Evolutionary conservation across 2,797 vertebrate species (phyloP).

Genomic region (Alauda arvensis): DNA sequence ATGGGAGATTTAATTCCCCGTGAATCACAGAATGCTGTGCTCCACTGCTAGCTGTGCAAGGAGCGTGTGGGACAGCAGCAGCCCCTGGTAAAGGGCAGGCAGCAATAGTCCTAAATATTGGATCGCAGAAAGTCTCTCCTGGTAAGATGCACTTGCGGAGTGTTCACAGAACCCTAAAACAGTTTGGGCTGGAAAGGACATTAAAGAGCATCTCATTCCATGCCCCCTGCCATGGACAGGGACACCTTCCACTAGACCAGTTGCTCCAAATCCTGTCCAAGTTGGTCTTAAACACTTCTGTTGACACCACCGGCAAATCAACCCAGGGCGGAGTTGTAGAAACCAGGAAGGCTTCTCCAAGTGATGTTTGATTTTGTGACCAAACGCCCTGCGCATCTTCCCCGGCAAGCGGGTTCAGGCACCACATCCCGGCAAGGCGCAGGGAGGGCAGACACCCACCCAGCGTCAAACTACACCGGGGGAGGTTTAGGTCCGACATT

Average conservation of each 20-base stretch:
- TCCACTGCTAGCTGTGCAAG: accelerated
- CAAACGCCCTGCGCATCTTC: accelerated
- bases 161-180: no score
- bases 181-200: neutral
- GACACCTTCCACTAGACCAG: neutral
- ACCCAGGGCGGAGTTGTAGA: neutral
- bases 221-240: neutral
- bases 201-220: neutral
- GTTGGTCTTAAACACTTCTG: neutral
- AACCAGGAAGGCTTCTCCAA: neutral
- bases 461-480: neutral
- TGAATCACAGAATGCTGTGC: neutral
- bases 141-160: accelerated
- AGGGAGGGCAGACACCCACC: neutral
- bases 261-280: neutral
- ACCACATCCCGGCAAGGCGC: accelerated
- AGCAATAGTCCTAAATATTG: neutral
- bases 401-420: neutral
- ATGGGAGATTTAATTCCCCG: neutral
- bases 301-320: neutral
- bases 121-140: neutral
- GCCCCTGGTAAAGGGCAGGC: neutral
- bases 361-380: neutral
- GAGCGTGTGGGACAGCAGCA: accelerated
- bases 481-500: no score